Percentiles rank a stretch among this genome's conserved stretches.
Evolutionary conservation across 2,888 invertebrate species (phyloP).

Genomic region (Parnassius orleans): DNA sequence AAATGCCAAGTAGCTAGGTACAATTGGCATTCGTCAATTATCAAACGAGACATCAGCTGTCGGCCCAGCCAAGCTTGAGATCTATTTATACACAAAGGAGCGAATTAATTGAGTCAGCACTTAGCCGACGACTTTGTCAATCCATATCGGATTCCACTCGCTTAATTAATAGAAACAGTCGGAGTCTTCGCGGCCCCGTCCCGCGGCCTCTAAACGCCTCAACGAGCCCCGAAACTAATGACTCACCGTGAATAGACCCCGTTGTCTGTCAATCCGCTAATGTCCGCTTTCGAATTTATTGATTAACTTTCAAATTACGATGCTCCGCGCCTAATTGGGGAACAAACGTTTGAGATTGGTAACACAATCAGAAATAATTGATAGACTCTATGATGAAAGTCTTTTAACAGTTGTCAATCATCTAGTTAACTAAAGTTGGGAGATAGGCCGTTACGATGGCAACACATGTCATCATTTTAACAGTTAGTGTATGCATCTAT

Average conservation of each 20-base stretch:
- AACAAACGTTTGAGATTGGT: slow-evolving; percentile 6
- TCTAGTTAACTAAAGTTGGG: neutral
- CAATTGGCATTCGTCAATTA: neutral
- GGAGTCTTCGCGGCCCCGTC: slow-evolving; percentile 5
- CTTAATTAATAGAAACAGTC: slow-evolving; percentile 38
- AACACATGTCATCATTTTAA: neutral
- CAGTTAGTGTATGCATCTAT: no score
- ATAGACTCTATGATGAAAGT: slow-evolving; percentile 1
- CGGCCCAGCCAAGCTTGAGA: neutral
- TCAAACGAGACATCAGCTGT: neutral
- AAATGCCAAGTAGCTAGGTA: neutral
- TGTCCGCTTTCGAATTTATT: slow-evolving; percentile 22
- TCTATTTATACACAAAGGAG: slow-evolving; percentile 30
- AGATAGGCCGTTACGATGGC: slow-evolving; percentile 4
- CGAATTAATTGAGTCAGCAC: slow-evolving; percentile 29
- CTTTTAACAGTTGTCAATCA: slow-evolving; percentile 12
- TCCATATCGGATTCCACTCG: slow-evolving; percentile 39
- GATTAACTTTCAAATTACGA: slow-evolving; percentile 22
- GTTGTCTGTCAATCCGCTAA: slow-evolving; percentile 18
- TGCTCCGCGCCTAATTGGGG: slow-evolving; percentile 15
- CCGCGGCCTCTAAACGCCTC: slow-evolving; percentile 10
- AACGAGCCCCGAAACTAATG: slow-evolving; percentile 24
- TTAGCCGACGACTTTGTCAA: slow-evolving; percentile 28
- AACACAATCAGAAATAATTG: neutral
- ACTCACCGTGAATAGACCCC: slow-evolving; percentile 18